phyloP scores from a whole-genome alignment of 2,888 invertebrate species.

The Heliconius erato region DNA sequence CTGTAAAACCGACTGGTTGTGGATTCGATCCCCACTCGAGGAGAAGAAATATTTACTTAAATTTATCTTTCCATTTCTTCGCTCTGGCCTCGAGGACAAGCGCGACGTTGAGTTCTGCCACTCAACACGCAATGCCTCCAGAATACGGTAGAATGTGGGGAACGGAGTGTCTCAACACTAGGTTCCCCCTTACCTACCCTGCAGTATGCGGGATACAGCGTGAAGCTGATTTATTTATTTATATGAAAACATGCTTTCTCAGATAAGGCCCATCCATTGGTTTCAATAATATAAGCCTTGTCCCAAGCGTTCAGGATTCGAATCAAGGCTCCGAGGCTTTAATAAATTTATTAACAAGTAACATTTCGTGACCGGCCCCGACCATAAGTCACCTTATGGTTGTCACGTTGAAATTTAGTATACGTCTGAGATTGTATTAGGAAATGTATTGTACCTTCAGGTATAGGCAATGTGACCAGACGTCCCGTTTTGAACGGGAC shows the following conservation, averaged over 20 bases:
- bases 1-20: too few relatives aligned
- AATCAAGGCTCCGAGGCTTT: conserved; percentile 53
- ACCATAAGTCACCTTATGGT: conserved; percentile 59
- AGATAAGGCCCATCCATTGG: conserved; percentile 42
- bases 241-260: not conserved
- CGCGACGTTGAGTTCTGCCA: too few relatives aligned
- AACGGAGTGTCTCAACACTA: too few relatives aligned
- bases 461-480: not conserved
- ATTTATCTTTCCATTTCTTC: too few relatives aligned
- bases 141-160: too few relatives aligned
- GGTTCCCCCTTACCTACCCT: too few relatives aligned
- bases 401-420: conserved; percentile 63
- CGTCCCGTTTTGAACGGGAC: too few relatives aligned
- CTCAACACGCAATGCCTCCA: too few relatives aligned
- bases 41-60: too few relatives aligned
- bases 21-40: too few relatives aligned
- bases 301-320: conserved; percentile 50
- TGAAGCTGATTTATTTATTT: not conserved
- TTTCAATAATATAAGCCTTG: conserved; percentile 48
- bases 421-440: conserved; percentile 48
- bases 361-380: conserved; percentile 63
- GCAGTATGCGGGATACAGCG: too few relatives aligned
- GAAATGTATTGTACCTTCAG: conserved; percentile 35
- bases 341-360: conserved; percentile 58
- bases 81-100: too few relatives aligned